phyloP scores from a whole-genome alignment of 2,888 invertebrate species.

The Hydropsyche betteni region DNA sequence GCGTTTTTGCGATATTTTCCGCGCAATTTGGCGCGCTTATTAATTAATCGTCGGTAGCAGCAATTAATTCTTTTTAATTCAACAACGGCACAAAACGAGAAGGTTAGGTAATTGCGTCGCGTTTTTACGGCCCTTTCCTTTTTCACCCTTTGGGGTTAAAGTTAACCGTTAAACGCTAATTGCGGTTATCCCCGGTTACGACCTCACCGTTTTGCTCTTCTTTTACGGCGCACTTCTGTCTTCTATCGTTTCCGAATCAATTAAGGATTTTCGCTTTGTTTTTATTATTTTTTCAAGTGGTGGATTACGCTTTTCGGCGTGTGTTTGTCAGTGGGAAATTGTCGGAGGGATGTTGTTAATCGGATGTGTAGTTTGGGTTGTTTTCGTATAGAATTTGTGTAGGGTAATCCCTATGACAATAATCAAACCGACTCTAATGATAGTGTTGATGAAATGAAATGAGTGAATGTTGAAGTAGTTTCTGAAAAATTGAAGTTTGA shows the following conservation, averaged over 20 bases:
- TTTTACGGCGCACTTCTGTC: slow-evolving; percentile 2
- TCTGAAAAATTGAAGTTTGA: no score
- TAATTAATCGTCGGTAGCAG: background rate
- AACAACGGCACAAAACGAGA: background rate
- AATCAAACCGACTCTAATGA: no score
- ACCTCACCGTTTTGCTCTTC: background rate
- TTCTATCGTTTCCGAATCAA: background rate
- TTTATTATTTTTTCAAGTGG: no score
- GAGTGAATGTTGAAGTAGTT: no score
- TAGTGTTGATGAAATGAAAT: no score
- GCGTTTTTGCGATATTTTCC: no score
- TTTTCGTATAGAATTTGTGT: no score
- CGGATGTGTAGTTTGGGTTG: no score
- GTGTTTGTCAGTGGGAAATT: no score
- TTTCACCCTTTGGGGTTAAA: background rate
- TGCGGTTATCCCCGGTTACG: slow-evolving; percentile 11
- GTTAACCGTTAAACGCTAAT: background rate
- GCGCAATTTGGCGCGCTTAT: background rate
- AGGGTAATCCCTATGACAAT: no score
- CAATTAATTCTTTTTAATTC: slow-evolving; percentile 14
- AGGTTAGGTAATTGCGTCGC: background rate
- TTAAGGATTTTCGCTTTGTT: background rate
- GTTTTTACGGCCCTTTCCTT: background rate
- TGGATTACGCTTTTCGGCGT: no score
- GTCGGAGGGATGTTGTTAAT: no score